Evolutionary conservation across 2,888 invertebrate species (phyloP).

Genomic region (Drosophila nigricruria): DNA sequence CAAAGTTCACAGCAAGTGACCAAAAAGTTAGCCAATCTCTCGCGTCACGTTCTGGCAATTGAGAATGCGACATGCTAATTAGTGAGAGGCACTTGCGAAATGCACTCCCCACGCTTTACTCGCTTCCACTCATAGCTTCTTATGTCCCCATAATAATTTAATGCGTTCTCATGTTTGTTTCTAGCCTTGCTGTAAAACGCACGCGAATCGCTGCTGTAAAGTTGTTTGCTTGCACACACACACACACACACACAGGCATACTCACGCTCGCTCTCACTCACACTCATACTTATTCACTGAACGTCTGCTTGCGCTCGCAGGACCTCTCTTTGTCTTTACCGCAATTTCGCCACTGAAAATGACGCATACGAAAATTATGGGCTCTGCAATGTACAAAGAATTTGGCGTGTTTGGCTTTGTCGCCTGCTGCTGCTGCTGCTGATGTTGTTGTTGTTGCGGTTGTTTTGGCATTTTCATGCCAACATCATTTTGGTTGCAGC

Average conservation of each 20-base stretch:
- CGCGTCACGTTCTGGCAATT: constrained; percentile 73
- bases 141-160: constrained; percentile 65
- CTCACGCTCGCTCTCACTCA: neutral
- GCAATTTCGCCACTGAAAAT: constrained; percentile 77
- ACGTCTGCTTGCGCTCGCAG: constrained; percentile 4
- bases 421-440: constrained; percentile 13
- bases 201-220: constrained; percentile 57
- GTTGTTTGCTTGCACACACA: constrained; percentile 62
- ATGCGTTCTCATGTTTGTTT: constrained; percentile 67
- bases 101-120: neutral
- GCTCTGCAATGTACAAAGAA: constrained; percentile 41
- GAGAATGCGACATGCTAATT: constrained; percentile 77
- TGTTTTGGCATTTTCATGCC: constrained; percentile 27
- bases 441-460: constrained; percentile 17
- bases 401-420: constrained; percentile 44
- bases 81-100: constrained; percentile 45
- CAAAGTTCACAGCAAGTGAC: constrained; percentile 48
- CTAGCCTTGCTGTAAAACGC: constrained; percentile 36
- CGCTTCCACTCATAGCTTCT: constrained; percentile 22
- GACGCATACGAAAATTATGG: constrained; percentile 69
- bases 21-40: constrained; percentile 60
- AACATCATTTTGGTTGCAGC: constrained; percentile 53
- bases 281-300: neutral
- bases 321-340: constrained; percentile 54
- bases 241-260: constrained; percentile 9